Conservation (phyloP, 92 coral and sea anemone genomes). For the Siderastrea siderea region DNA sequence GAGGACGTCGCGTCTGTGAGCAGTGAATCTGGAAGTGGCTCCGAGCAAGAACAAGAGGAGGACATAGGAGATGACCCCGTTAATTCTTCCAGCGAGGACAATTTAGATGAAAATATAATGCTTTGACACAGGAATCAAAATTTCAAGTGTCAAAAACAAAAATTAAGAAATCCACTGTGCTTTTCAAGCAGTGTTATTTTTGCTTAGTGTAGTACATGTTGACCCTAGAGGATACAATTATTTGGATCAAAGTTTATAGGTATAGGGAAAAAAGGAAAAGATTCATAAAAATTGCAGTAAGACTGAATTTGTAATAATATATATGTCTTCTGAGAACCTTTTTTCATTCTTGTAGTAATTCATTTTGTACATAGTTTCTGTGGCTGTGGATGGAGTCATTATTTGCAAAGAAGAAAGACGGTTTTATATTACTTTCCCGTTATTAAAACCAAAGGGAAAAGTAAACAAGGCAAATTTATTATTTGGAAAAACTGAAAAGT, state of each 20-base stretch:
- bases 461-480: too few species aligned
- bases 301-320: background rate
- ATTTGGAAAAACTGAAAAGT: too few species aligned
- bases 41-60: conserved; percentile 68
- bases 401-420: too few species aligned
- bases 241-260: background rate
- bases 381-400: too few species aligned
- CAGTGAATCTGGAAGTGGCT: conserved; percentile 65
- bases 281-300: background rate
- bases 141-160: background rate
- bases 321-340: background rate
- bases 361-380: too few species aligned
- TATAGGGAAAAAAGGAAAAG: conserved; percentile 5
- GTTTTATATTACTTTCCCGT: too few species aligned
- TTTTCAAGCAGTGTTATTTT: conserved; percentile 47
- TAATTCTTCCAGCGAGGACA: conserved; percentile 81
- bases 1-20: conserved; percentile 83
- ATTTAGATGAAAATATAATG: conserved; percentile 75
- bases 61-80: conserved; percentile 75
- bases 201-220: background rate
- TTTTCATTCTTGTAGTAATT: background rate
- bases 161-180: conserved; percentile 3
- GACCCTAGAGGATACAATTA: background rate
- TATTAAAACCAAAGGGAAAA: too few species aligned
- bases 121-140: conserved; percentile 31